A percentile compares a stretch with the other conserved stretches of the same genome.
phyloP scores from a whole-genome alignment of 2,797 vertebrate species.

The Eidolon dupreanum region DNA sequence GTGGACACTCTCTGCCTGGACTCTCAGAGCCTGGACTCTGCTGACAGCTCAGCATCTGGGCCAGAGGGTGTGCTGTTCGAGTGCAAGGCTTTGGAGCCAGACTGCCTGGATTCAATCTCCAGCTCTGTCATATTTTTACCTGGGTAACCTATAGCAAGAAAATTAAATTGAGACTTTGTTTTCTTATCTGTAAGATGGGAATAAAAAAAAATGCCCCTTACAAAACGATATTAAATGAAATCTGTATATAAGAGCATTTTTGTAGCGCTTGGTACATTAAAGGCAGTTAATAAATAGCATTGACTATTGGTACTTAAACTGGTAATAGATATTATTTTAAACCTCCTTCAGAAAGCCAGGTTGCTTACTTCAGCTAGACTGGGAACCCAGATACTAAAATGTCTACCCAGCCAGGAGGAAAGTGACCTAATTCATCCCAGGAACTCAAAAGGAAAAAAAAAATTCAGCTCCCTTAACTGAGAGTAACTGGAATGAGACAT shows the following conservation, averaged over 20 bases:
- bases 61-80: not conserved
- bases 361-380: not conserved
- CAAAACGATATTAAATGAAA: not conserved
- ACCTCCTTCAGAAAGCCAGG: not conserved
- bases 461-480: not conserved
- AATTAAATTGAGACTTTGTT: not conserved
- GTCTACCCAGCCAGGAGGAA: not conserved
- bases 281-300: not conserved
- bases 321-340: not conserved
- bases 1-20: fast-evolving
- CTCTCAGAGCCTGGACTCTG: not conserved
- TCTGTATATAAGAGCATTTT: not conserved
- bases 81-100: not conserved
- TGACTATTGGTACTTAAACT: not conserved
- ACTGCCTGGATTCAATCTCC: not conserved
- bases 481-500: not conserved
- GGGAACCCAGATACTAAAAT: not conserved
- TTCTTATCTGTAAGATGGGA: not conserved
- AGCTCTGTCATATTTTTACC: not conserved
- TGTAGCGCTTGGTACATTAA: no score
- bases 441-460: not conserved
- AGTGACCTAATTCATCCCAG: not conserved
- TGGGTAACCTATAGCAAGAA: not conserved
- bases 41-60: fast-evolving
- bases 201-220: not conserved